Base-by-base conservation (phyloP, 2,113 vertebrate species). In the Xenopus borealis region DNA sequence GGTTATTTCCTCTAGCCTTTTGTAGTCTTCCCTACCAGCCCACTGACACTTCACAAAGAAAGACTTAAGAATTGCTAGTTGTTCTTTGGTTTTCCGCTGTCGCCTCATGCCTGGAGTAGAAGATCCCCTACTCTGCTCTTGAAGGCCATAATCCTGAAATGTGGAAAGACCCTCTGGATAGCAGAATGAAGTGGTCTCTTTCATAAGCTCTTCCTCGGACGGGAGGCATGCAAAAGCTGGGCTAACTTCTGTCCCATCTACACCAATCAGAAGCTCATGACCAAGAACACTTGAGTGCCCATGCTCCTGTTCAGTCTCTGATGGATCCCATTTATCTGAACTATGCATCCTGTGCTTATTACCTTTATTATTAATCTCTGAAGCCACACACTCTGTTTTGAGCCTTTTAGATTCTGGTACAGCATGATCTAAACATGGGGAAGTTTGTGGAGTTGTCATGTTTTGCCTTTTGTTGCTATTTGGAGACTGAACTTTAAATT, bases 1-100 rank as follows among this genome's bases (percentile, higher is more conserved):
- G 8, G 94, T 95, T 14, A 92, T 85, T 81, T 92, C 90, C 46
- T 94, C 92, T 67, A 96, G 86, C 75, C 90, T 86, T 20, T 91
- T 89, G 84, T 96, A 96, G 72, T 94, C 93, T 72, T 94, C 93
- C 44, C 94, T 90, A 27, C 89, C 88, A 74, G 94, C 94, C 95
- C 95, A 96, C 65, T 95, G 95, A 79, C 91, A 94, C 66, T 83
- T 88, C 69, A 95, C 80, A 79, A 96, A 96, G 83, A 94, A 91
- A 14, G 93, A 89, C 84, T 96, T 96, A 23, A 96, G 87, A 76
- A 95, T 76, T 30, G 92, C 89, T 85, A 96, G 79, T 82, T 96
- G 95, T 77, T 95, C 91, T 85, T 96, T 95, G 80, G 93, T 95
- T 88, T 96, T 96, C 82, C 93, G 66, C 83, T 91, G 71, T 86